Percentiles rank a stretch among this genome's conserved stretches.
These are phyloP conservation scores for Neodiprion virginianus DNA, from an alignment of 1,140 invertebrate genomes.

Conservation along the genomic window DNA sequence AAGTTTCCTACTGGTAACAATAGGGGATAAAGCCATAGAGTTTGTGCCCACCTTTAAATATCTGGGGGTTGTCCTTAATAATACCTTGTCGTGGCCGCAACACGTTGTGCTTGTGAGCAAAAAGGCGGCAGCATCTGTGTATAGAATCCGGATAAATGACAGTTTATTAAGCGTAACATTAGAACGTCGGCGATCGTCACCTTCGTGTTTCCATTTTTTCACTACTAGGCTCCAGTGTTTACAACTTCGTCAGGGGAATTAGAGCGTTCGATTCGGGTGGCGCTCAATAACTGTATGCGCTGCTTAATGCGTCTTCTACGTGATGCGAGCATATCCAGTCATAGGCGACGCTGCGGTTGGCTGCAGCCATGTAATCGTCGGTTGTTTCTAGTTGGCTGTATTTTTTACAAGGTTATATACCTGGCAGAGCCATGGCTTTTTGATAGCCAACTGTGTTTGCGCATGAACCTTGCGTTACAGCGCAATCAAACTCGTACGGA, in stretches of 20 bases:
- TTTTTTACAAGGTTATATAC: background rate
- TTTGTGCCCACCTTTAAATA: conserved; percentile 3
- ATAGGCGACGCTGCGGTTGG: background rate
- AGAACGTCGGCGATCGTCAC: background rate
- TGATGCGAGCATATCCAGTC: background rate
- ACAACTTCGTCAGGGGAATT: background rate
- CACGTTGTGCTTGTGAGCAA: background rate
- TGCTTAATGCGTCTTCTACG: background rate
- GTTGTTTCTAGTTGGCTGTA: background rate
- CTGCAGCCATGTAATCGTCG: conserved; percentile 1
- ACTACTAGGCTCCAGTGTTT: background rate
- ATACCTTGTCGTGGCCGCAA: background rate
- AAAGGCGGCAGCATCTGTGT: background rate
- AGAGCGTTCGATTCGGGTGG: background rate
- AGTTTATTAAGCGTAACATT: background rate
- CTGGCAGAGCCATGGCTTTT: background rate
- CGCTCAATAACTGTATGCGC: background rate
- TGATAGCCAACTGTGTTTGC: background rate
- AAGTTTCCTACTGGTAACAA: background rate
- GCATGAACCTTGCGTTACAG: background rate
- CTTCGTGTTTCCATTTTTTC: background rate
- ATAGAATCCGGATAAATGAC: background rate
- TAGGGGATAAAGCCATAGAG: background rate
- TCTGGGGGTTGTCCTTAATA: background rate
- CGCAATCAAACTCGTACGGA: background rate